Conservation (phyloP, 2,797 vertebrate genomes). For the Pseudocheirus occidentalis region DNA sequence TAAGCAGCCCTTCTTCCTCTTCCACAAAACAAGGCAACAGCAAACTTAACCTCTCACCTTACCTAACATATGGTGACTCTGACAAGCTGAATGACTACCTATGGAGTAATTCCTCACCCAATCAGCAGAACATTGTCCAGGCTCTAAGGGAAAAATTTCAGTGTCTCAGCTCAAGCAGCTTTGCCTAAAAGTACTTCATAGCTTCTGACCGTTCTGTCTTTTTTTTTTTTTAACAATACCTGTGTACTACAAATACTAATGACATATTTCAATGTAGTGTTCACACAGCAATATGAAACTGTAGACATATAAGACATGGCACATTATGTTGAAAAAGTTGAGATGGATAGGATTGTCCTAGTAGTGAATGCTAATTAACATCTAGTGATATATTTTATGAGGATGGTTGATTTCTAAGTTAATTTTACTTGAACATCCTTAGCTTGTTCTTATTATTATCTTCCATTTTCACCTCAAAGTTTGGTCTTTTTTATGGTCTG, state of each 20-base stretch:
- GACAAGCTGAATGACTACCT: constrained; percentile 93
- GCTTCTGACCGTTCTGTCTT: constrained; percentile 60
- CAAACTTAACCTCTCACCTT: constrained; percentile 77
- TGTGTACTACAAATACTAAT: constrained; percentile 61
- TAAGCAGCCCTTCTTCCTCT: constrained; percentile 85
- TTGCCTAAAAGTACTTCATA: constrained; percentile 87
- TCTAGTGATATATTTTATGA: neutral
- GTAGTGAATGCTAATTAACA: constrained; percentile 5
- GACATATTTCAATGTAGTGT: constrained; percentile 69
- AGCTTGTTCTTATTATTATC: constrained; percentile 38
- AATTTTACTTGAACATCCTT: constrained; percentile 57
- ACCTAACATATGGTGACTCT: constrained; percentile 83
- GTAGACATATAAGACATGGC: constrained; percentile 66
- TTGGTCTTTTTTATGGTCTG: constrained; percentile 34
- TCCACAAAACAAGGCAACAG: constrained; percentile 80
- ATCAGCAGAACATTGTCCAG: constrained; percentile 95
- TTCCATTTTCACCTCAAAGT: neutral
- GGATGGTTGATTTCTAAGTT: constrained; percentile 45
- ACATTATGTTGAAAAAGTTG: constrained; percentile 62
- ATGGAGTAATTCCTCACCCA: constrained; percentile 92
- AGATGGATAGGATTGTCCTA: neutral
- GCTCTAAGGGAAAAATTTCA: constrained; percentile 97
- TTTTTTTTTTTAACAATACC: constrained; percentile 58
- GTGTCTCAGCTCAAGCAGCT: constrained; percentile 98
- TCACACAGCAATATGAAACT: constrained; percentile 61